A percentile compares a stretch with the other conserved stretches of the same genome.
Evolutionary conservation across 2,888 invertebrate genomes (phyloP).

Genomic region (Drosophila rubida): DNA sequence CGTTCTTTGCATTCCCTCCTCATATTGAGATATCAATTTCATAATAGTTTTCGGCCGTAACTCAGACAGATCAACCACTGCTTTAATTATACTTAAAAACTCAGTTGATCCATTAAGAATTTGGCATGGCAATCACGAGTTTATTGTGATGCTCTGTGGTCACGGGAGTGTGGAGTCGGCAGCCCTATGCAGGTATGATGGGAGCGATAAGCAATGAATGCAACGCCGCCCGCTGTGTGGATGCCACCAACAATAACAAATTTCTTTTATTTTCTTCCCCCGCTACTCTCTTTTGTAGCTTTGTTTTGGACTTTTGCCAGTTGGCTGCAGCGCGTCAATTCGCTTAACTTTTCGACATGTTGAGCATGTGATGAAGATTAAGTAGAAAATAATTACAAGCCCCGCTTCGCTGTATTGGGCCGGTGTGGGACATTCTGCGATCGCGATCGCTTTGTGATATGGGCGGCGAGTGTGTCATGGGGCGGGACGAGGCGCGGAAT

Average conservation of each 20-base stretch:
- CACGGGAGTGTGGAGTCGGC: neutral
- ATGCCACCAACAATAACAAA: constrained; percentile 7
- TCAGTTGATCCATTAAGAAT: neutral
- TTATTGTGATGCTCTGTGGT: neutral
- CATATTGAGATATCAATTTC: too few relatives aligned
- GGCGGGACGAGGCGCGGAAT: constrained; percentile 31
- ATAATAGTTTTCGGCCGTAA: neutral
- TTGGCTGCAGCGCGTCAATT: constrained; percentile 63
- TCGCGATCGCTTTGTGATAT: constrained; percentile 65
- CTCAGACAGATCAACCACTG: neutral
- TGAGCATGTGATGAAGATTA: constrained; percentile 80
- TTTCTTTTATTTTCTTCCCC: constrained; percentile 6
- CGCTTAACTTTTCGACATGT: constrained; percentile 80
- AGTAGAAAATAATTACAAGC: constrained; percentile 81
- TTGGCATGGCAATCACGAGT: constrained; percentile 3
- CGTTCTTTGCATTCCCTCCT: too few relatives aligned
- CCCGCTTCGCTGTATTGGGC: constrained; percentile 8
- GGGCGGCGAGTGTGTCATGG: constrained; percentile 17
- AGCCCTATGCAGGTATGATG: constrained; percentile 40
- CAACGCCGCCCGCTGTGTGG: constrained; percentile 32
- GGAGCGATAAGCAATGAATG: constrained; percentile 24
- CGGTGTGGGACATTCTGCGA: constrained; percentile 5
- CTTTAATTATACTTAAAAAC: neutral
- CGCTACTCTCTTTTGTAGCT: neutral
- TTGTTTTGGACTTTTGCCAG: constrained; percentile 7